A percentile compares a stretch with the other conserved stretches of the same genome.
phyloP scores from a whole-genome alignment of 2,113 vertebrate species.

The Neofelis nebulosa region DNA sequence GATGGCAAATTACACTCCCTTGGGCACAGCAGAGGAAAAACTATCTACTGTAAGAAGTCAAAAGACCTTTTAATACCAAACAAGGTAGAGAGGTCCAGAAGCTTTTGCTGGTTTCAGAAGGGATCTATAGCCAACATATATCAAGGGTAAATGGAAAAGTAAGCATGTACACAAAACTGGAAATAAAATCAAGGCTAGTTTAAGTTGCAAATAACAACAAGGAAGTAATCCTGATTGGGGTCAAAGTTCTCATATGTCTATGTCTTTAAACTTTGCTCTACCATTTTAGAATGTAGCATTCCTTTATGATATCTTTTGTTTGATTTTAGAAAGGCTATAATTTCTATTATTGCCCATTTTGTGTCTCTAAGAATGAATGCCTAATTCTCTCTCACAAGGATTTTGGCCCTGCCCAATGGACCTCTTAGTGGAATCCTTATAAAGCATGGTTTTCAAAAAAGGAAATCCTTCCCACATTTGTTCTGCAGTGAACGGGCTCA shows the following conservation, averaged over 20 bases:
- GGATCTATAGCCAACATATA: background rate
- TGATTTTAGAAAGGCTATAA: conserved; percentile 39
- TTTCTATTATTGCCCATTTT: background rate
- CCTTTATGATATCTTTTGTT: background rate
- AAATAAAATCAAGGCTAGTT: conserved; percentile 38
- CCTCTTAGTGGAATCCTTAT: conserved; percentile 1
- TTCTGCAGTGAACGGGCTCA: background rate
- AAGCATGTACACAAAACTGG: background rate
- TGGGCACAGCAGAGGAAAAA: conserved; percentile 7
- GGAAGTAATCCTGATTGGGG: background rate
- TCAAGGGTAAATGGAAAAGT: background rate
- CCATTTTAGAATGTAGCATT: conserved; percentile 30
- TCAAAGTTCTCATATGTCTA: background rate
- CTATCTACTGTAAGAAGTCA: background rate
- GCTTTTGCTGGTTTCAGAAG: background rate
- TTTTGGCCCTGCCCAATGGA: background rate
- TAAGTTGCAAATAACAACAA: conserved; percentile 39
- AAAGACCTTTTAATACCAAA: conserved; percentile 33
- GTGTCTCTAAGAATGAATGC: background rate
- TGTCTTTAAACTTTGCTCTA: conserved; percentile 39
- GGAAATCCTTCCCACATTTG: background rate
- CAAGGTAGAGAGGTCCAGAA: background rate
- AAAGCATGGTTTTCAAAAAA: conserved; percentile 44
- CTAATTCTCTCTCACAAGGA: background rate
- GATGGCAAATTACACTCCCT: conserved; percentile 34